A percentile compares a stretch with the other conserved stretches of the same genome.
Evolutionary conservation across 2,113 vertebrate genomes (phyloP).

Genomic region (Hoplias malabaricus): DNA sequence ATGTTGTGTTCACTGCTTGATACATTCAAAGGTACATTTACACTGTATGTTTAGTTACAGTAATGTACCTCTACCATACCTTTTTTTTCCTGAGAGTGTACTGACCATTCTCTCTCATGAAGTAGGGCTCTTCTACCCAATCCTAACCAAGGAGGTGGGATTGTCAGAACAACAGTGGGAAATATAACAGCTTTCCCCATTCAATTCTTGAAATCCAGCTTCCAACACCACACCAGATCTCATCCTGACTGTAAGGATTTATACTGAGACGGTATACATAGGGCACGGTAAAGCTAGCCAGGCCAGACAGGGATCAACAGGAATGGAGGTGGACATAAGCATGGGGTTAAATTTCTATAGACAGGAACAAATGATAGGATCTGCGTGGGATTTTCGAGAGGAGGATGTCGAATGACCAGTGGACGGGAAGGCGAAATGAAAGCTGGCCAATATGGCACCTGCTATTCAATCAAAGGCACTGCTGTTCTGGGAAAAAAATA

Average conservation of each 20-base stretch:
- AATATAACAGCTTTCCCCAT: not conserved
- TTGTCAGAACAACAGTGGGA: not conserved
- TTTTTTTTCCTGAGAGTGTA: too few relatives aligned
- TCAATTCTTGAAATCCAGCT: not conserved
- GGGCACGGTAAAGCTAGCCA: not conserved
- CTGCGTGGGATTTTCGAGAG: not conserved
- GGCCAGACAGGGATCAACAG: not conserved
- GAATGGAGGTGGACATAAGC: not conserved
- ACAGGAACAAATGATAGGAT: conserved; percentile 10
- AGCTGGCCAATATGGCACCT: not conserved
- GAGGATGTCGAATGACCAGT: not conserved
- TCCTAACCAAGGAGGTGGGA: not conserved
- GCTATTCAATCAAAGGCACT: conserved; percentile 10
- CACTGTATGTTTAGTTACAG: too few relatives aligned
- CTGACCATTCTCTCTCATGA: not conserved
- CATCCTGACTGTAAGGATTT: not conserved
- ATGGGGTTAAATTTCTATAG: not conserved
- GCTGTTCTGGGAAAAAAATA: not conserved
- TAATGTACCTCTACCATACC: too few relatives aligned
- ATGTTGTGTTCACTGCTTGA: too few relatives aligned
- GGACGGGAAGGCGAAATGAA: not conserved
- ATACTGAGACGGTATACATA: not conserved
- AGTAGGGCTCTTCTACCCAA: not conserved
- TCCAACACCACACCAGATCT: not conserved
- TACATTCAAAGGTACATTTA: too few relatives aligned